Base-by-base conservation (phyloP, 2,888 invertebrate genomes). In the Pemphredon lugubris region DNA sequence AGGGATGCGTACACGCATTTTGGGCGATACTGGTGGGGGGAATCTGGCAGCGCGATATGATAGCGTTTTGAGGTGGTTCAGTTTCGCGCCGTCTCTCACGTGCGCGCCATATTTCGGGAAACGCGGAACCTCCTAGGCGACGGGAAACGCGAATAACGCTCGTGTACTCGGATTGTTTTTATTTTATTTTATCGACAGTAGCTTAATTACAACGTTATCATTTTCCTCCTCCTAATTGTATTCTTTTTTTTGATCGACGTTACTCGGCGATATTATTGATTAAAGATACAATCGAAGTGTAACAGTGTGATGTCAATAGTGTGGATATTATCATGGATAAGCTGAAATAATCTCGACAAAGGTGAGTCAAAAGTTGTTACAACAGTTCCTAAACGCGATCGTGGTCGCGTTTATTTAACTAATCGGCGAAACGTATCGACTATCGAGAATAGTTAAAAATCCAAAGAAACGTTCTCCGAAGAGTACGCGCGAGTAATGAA, bases 81-180 rank as follows among this genome's bases (percentile, higher is more conserved):
- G 82, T 83, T 69, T 75, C 73, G 81, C 76, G 81, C 60, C 61
- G 76, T 58, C 82, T 68, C 76, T 74, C 73, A 73, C 77, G 76
- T 67, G 81, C 57, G 74, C 75, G 78, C 68, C 63, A 73, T 58
- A 64, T 66, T 73, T 69, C 44, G 44, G 57, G 55, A 71, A 66
- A 64, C 55, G 53, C 9, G 55, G 6, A 44, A 11, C 26, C 37
- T 50, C 40, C 6, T 5, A 34, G 6, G 2, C 2, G 11, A 34
- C 34, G 34, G 34, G 11, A 26, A 26, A 26, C 4, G 7, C 3
- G 7, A 26, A 26, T 7, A 26, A 26, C 26, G 7, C 26, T 26
- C 26, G 26, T 26, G 26, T 26, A 26, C 26, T 3, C 26, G 26
- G 26, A 26, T 26, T 26, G 7, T 26, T 26, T 26, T 7, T 5